Conservation (phyloP, 92 coral and sea anemone genomes). For the Galaxea fascicularis region DNA sequence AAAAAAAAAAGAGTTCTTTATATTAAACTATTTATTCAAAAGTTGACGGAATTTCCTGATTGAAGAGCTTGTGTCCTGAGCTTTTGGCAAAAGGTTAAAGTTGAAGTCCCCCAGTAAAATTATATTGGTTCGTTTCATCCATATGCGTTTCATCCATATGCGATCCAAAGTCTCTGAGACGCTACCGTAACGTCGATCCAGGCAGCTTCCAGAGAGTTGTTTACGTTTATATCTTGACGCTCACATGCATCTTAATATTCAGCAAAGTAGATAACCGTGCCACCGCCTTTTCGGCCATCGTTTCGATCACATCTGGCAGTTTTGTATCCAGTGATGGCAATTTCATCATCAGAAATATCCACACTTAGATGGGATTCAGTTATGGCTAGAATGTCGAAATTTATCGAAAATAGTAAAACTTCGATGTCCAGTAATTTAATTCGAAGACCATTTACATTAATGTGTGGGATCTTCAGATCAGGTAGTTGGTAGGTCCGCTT, state of each 20-base stretch:
- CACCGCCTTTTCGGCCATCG: too few species aligned
- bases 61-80: constrained; percentile 13
- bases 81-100: too few species aligned
- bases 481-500: too few species aligned
- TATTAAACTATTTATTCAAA: constrained; percentile 15
- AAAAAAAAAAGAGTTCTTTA: constrained; percentile 18
- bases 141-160: constrained; percentile 26
- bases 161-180: constrained; percentile 35
- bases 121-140: constrained; percentile 48
- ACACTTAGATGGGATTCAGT: constrained; percentile 39
- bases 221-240: constrained; percentile 5
- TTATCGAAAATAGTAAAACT: too few species aligned
- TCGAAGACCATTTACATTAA: too few species aligned
- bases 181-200: constrained; percentile 27
- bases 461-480: too few species aligned
- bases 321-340: constrained; percentile 41
- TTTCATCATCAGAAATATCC: constrained; percentile 34
- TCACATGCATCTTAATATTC: constrained; percentile 18
- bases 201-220: constrained; percentile 26
- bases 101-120: constrained; percentile 49
- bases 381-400: too few species aligned
- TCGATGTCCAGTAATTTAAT: too few species aligned
- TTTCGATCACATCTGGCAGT: constrained; percentile 28
- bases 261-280: too few species aligned
- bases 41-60: constrained; percentile 19